phyloP scores from a whole-genome alignment of 2,113 vertebrate species.

The Nettapus auritus region DNA sequence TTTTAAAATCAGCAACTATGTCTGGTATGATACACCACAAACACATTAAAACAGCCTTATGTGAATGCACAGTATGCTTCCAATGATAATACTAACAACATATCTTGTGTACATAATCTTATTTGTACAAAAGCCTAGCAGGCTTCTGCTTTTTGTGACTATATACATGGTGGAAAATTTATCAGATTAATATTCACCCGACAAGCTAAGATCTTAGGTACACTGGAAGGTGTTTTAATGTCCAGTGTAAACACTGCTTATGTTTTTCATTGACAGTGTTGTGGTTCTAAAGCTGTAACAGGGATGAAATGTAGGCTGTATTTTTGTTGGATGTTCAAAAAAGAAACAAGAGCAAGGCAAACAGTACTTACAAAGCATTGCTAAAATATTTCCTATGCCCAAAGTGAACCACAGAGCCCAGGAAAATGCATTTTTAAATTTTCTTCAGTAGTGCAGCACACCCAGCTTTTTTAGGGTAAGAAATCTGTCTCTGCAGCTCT shows the following conservation, averaged over 20 bases:
- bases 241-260: neutral
- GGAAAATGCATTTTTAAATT: neutral
- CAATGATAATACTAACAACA: neutral
- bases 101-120: neutral
- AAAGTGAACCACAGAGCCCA: neutral
- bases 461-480: neutral
- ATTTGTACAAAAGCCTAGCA: neutral
- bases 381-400: neutral
- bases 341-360: neutral
- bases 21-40: neutral
- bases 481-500: neutral
- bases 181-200: neutral
- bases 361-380: neutral
- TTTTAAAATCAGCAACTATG: neutral
- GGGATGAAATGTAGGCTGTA: neutral
- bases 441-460: neutral
- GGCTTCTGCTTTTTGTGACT: neutral
- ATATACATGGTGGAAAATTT: neutral
- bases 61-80: neutral
- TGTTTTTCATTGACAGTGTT: neutral
- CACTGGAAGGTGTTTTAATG: neutral
- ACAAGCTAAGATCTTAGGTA: neutral
- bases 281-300: neutral
- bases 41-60: neutral
- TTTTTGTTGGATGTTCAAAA: neutral